Conservation (phyloP, 2,797 vertebrate genomes). For the Miichthys miiuy region DNA sequence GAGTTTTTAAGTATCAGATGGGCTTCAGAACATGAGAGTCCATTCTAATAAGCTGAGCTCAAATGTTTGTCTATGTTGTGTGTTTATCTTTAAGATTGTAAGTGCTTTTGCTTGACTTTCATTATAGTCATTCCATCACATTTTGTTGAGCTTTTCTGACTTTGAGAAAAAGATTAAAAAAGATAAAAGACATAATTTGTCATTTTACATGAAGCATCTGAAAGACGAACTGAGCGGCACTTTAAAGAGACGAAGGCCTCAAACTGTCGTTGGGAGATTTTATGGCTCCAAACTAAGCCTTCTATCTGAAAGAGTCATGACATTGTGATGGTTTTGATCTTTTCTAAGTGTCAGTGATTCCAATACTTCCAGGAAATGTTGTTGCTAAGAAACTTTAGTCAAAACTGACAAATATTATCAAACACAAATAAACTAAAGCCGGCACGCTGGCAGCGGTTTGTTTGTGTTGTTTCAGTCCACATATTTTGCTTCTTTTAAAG, state of each 20-base stretch:
- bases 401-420: conserved; percentile 25
- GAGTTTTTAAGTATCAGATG: background rate
- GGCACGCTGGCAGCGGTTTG: conserved; percentile 21
- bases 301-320: conserved; percentile 9
- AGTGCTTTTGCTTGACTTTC: conserved; percentile 12
- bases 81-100: conserved; percentile 25
- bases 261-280: conserved; percentile 15
- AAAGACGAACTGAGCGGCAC: conserved; percentile 16
- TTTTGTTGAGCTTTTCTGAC: conserved; percentile 23
- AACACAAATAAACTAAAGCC: conserved; percentile 28
- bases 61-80: conserved; percentile 11
- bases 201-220: conserved; percentile 24
- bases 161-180: conserved; percentile 25
- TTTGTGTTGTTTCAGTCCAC: conserved; percentile 18
- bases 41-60: conserved; percentile 4
- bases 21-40: background rate
- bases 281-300: conserved; percentile 5
- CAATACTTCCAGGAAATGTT: conserved; percentile 1
- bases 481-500: background rate
- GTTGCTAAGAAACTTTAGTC: conserved; percentile 2
- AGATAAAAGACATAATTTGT: conserved; percentile 31
- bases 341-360: conserved; percentile 15
- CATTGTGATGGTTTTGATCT: conserved; percentile 5
- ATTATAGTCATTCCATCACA: conserved; percentile 17
- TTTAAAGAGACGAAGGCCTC: conserved; percentile 6